Evolutionary conservation across 1,140 invertebrate genomes (phyloP).

Genomic region (Scaptomyza montana): DNA sequence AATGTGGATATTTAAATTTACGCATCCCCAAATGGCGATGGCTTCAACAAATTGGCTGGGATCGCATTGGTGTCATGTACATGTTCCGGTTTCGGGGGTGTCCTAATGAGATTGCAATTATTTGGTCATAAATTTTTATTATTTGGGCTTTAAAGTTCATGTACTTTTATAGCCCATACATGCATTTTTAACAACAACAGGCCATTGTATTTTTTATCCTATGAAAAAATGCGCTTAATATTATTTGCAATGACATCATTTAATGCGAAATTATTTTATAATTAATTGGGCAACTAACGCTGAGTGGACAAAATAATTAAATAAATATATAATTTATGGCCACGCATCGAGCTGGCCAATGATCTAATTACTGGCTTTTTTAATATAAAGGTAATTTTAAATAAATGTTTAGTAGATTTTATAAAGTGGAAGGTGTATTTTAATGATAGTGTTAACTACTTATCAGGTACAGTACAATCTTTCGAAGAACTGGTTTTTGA

Average conservation of each 20-base stretch:
- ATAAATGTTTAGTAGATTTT: neutral
- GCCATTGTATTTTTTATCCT: constrained; percentile 34
- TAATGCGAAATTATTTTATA: constrained; percentile 79
- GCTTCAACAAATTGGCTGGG: constrained; percentile 53
- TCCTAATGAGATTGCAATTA: constrained; percentile 84
- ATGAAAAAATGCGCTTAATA: constrained; percentile 36
- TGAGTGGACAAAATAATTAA: constrained; percentile 74
- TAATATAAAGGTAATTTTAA: neutral
- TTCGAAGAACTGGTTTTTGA: neutral
- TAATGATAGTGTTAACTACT: neutral
- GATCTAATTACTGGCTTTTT: constrained; percentile 57
- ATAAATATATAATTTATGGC: constrained; percentile 73
- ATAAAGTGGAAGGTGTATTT: neutral
- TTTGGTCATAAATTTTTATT: constrained; percentile 83
- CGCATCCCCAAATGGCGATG: constrained; percentile 39
- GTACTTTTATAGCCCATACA: constrained; percentile 43
- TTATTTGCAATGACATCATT: constrained; percentile 55
- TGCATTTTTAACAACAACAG: constrained; percentile 47
- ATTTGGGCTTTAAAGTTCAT: constrained; percentile 80
- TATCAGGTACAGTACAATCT: too few species aligned
- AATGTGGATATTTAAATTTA: constrained; percentile 73
- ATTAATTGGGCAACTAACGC: constrained; percentile 66
- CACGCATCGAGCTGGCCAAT: constrained; percentile 10
- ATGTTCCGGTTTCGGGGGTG: constrained; percentile 59
- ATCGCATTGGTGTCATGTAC: constrained; percentile 57